Conservation (phyloP, 2,113 vertebrate species). For the Smithornis capensis region DNA sequence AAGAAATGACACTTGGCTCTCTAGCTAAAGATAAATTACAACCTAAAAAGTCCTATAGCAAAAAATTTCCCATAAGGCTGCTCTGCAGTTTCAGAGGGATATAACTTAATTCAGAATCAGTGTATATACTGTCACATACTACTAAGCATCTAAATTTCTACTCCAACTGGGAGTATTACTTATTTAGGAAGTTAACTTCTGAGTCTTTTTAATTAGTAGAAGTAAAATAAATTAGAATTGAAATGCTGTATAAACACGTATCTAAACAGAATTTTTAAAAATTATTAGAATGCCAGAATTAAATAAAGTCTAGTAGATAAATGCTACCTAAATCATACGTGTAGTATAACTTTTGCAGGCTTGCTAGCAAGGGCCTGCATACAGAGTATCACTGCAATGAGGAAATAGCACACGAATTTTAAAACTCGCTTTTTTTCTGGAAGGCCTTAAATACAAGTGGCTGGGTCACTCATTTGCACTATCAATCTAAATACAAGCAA, state of each 20-base stretch:
- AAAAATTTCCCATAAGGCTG: neutral
- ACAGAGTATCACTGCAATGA: neutral
- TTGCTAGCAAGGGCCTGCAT: neutral
- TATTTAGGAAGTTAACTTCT: neutral
- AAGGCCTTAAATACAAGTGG: neutral
- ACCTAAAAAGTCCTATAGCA: neutral
- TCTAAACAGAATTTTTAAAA: neutral
- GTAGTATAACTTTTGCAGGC: neutral
- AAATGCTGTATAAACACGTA: neutral
- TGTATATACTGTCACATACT: rapidly evolving
- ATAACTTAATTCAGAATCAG: neutral
- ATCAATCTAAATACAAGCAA: neutral
- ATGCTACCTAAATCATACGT: neutral
- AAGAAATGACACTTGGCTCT: neutral
- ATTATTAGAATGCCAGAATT: neutral
- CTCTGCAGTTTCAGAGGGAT: neutral
- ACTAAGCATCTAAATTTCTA: neutral
- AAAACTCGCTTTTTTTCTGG: neutral
- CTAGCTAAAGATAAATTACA: neutral
- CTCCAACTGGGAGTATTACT: neutral
- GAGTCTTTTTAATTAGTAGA: neutral
- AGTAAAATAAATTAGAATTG: neutral
- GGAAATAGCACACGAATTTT: neutral
- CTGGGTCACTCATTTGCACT: neutral
- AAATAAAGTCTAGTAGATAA: neutral